phyloP scores from a whole-genome alignment of 2,113 vertebrate species.

The Pristiophorus japonicus region DNA sequence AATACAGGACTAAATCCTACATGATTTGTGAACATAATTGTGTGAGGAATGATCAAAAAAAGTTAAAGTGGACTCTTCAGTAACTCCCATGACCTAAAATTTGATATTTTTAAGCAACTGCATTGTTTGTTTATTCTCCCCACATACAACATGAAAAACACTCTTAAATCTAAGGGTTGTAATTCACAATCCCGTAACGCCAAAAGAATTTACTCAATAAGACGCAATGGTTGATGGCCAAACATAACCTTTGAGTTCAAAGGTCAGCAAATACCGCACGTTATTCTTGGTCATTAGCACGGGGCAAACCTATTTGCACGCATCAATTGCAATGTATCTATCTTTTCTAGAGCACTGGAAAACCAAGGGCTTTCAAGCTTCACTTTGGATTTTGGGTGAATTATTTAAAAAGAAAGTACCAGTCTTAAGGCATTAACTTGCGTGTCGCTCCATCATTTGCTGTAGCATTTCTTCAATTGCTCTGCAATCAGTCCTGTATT shows the following conservation, averaged over 20 bases:
- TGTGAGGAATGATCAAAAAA: background rate
- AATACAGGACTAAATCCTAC: background rate
- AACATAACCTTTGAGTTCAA: background rate
- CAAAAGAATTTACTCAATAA: background rate
- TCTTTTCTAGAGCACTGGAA: background rate
- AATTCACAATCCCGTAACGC: background rate
- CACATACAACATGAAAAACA: too few relatives aligned
- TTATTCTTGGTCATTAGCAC: background rate
- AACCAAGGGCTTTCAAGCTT: background rate
- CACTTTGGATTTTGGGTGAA: background rate
- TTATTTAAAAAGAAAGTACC: background rate
- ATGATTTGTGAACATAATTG: background rate
- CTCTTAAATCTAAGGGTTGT: background rate
- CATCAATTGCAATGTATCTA: background rate
- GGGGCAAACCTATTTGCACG: background rate
- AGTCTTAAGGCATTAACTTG: background rate
- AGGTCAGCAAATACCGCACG: background rate
- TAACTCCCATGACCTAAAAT: background rate
- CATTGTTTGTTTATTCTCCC: background rate
- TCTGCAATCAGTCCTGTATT: background rate
- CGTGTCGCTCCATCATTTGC: background rate
- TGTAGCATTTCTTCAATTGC: background rate
- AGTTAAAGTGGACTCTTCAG: background rate
- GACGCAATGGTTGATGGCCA: background rate
- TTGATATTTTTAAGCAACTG: background rate